Base-by-base conservation (phyloP, 2,113 vertebrate species). In the Phasianus colchicus region DNA sequence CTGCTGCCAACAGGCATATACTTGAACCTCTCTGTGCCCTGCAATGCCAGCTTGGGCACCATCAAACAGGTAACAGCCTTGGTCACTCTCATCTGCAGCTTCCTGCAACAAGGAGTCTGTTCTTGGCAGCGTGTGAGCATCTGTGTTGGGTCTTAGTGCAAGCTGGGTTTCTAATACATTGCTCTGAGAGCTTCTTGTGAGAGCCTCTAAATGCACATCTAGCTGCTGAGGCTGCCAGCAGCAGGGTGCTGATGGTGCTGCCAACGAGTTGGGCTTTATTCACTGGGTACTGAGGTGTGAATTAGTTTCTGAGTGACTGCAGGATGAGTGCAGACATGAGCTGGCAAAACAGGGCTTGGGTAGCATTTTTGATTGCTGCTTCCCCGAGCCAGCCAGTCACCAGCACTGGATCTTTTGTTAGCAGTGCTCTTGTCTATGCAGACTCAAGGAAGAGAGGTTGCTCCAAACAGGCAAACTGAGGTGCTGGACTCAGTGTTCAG, bases 1-100 rank as follows among this genome's bases (percentile, higher is more conserved):
- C 96, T 99, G 96, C 97, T 99, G 94, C 99, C 99, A 36, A 99
- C 99, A 1, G 99, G 99, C 71, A 98, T 99, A 97, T 99, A 99
- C 92, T 96, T 99, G 93, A 99, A 98, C 92, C 99, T 99, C 93
- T 96, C 98, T 0, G 99, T 99, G 87, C 98, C 98, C 85, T 97
- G 97, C 81, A 99, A 98, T 92, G 98, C 99, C 94, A 99, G 98
- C 96, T 98, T 99, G 97, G 98, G 96, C 85, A 96, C 85, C 96
- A 99, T 99, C 97, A 99, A 99, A 93, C 98, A 99, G 98, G 99
- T 99, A 98, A 8, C 54, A 21, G 27, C 25, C 30, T 55, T 6
- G 18, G 43, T 16, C 54, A 54, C 52, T 52, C 50, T 29, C 52
- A 17, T 30, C 15, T 54, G 52, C 27, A 17, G 27, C 10, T 54